Base-by-base conservation (phyloP, 2,888 invertebrate genomes). In the Acrobasis suavella region DNA sequence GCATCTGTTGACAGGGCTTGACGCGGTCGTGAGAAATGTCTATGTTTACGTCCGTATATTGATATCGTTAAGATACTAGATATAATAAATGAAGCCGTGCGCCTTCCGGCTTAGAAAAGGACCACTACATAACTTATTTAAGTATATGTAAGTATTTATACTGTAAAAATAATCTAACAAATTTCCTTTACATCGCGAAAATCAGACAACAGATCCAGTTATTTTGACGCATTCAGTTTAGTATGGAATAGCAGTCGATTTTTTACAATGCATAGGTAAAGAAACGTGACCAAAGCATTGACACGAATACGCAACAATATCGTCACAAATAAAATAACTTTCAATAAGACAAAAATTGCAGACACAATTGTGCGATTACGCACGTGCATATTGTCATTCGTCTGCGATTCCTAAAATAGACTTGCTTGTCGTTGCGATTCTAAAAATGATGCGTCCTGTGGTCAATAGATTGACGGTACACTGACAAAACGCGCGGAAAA, bases 1-100 rank as follows among this genome's bases (percentile, higher is more conserved):
- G 54, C 54, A 55, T 55, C 55, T 39, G 55, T 39, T 55, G 39
- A 55, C 55, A 17, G 55, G 55, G 17, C 55, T 55, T 55, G 38
- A 37, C 9, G 51, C 9, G 39, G 12, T 39, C 55, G 54, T 55
- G 55, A 55, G 39, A 55, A 16, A 14, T 39, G 38, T 55, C 55
- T 5, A 12, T 54, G 54, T 37, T 15, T 55, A 55, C 54, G 14
- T 55, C 37, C 54, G 54, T 15, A 38, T 16, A 37, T 52, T 12
- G 32, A 37, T 52, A 52, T 52, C 52, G 10, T 22, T 5, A 5
- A 46, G 46, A 46, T 46, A 42, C 14, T 32, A 32, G 32, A 32
- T 32, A 32, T 32, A 0, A 32, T 32, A 32, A 32, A 32, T 32
- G 32, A 8, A 32, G 32, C 32, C 32, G 32, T 32, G 32, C 7